Base-by-base conservation (phyloP, 2,888 invertebrate species). In the Baronia brevicornis region DNA sequence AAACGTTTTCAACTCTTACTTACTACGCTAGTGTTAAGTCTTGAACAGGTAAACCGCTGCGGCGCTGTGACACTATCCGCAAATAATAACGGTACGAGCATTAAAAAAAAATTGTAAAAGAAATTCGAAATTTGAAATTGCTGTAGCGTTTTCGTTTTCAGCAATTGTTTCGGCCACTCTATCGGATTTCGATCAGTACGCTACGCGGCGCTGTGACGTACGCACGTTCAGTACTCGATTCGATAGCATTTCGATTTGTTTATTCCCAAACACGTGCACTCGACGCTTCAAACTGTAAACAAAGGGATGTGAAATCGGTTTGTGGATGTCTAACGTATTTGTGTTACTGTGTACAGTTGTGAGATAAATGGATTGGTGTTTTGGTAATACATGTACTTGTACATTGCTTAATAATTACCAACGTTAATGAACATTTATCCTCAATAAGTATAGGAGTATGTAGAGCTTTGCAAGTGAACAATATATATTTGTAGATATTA, bases 151-250 rank as follows among this genome's bases (percentile, higher is more conserved):
- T 44, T 29, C 40, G 50, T 47, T 45, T 53, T 51, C 51, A 34
- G 36, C 39, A 44, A 53, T 22, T 26, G 36, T 22, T 31, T 11
- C 21, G 35, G 46, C 50, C 43, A 39, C 47, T 43, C 62, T 66
- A 69, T 72, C 62, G 66, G 63, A 60, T 62, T 72, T 62, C 67
- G 64, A 70, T 71, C 71, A 73, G 71, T 71, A 55, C 48, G 54
- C 56, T 60, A 55, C 49, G 62, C 50, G 67, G 60, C 70, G 58
- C 43, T 34, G 63, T 39, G 43, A 40, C 40, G 68, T 43, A 62
- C 72, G 71, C 71, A 72, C 72, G 70, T 40, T 22, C 33, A 20
- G 32, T 32, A 33, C 39, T n/a, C 7, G 26, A 8, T 8, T 8
- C 10, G 30, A 34, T 27, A 19, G 5, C 17, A 35, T 25, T 24